Evolutionary conservation across 2,797 vertebrate genomes (phyloP).

Genomic region (Cygnus olor): DNA sequence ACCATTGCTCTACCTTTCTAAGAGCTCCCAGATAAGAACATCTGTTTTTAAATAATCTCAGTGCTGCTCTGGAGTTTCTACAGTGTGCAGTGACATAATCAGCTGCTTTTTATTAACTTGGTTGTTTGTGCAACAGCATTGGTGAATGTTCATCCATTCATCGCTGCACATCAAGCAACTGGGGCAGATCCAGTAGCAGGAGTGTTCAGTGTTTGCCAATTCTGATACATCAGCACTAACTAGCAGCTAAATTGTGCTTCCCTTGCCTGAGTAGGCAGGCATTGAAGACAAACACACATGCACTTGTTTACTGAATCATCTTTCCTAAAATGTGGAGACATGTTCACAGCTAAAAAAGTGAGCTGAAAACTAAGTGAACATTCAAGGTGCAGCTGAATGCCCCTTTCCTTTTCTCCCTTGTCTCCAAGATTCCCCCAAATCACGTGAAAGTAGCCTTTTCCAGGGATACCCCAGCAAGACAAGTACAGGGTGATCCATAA

Average conservation of each 20-base stretch:
- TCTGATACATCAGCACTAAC: constrained; percentile 18
- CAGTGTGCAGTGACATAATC: constrained; percentile 28
- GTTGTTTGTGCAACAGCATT: constrained; percentile 54
- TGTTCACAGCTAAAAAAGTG: background rate
- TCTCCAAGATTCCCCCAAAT: background rate
- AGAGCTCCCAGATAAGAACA: constrained; percentile 45
- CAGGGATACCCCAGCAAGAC: background rate
- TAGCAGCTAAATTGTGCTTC: constrained; percentile 38
- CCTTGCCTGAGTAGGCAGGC: constrained; percentile 7
- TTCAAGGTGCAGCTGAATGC: background rate
- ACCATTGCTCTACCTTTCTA: background rate
- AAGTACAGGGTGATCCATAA: background rate
- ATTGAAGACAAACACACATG: background rate
- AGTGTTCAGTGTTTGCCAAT: background rate
- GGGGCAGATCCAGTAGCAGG: constrained; percentile 49
- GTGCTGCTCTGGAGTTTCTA: constrained; percentile 15
- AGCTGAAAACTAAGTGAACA: background rate
- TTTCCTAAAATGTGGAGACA: background rate
- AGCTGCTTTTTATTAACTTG: constrained; percentile 62
- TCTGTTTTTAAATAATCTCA: constrained; percentile 55
- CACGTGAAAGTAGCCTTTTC: background rate
- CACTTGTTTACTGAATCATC: background rate
- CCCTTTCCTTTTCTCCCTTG: background rate
- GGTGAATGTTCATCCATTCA: constrained; percentile 53
- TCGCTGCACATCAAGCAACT: constrained; percentile 26